phyloP scores from a whole-genome alignment of 2,113 vertebrate species.

The Oreotrochilus melanogaster region DNA sequence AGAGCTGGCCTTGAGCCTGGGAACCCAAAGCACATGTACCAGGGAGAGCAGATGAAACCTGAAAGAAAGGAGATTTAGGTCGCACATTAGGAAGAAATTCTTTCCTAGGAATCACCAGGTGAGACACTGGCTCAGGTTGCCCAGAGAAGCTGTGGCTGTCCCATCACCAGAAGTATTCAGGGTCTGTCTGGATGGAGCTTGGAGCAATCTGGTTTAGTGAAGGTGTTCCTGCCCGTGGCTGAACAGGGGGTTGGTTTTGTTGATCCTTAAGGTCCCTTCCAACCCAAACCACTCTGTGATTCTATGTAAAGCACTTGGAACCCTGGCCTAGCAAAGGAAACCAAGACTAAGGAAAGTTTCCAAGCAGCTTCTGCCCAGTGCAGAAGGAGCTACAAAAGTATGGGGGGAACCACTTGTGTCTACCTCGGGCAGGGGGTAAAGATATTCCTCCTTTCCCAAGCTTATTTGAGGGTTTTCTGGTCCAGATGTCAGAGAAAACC shows the following conservation, averaged over 20 bases:
- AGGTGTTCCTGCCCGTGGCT: too few relatives aligned
- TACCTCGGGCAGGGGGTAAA: background rate
- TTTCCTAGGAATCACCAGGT: too few relatives aligned
- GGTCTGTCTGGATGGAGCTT: too few relatives aligned
- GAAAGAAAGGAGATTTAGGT: too few relatives aligned
- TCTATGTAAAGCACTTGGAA: background rate
- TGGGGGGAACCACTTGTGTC: background rate
- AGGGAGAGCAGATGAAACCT: background rate
- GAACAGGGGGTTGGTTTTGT: too few relatives aligned
- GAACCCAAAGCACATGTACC: rapidly evolving
- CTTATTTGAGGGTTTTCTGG: background rate
- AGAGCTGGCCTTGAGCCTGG: background rate
- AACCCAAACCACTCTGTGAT: too few relatives aligned
- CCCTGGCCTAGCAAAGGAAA: background rate
- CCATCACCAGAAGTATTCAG: too few relatives aligned
- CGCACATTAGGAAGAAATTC: too few relatives aligned
- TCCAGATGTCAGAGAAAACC: background rate
- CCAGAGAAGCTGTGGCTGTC: too few relatives aligned
- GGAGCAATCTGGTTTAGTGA: too few relatives aligned
- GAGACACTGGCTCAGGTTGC: too few relatives aligned
- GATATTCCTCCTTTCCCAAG: background rate
- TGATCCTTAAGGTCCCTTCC: too few relatives aligned
- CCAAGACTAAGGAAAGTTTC: background rate
- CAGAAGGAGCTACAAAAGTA: background rate
- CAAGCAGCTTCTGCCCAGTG: background rate